A percentile compares a stretch with the other conserved stretches of the same genome.
These are phyloP conservation scores for Temnothorax curvispinosus DNA, from an alignment of 1,140 invertebrate genomes.

Conservation along the genomic window DNA sequence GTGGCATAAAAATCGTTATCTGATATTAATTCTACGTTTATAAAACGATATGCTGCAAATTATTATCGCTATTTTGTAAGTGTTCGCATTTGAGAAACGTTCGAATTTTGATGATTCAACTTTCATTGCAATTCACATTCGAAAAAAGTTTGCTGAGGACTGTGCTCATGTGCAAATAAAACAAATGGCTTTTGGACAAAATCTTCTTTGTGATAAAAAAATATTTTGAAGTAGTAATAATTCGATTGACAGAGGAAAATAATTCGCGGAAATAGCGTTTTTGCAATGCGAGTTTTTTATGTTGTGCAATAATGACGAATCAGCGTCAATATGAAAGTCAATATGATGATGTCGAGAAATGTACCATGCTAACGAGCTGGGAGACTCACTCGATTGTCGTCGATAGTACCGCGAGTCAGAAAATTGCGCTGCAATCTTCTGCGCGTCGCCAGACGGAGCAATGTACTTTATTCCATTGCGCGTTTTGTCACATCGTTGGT, in stretches of 20 bases:
- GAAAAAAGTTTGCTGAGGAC: not conserved
- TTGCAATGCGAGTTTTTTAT: not conserved
- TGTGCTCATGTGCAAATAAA: not conserved
- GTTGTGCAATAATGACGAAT: conserved; percentile 26
- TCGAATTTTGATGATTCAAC: not conserved
- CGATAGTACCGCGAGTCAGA: conserved; percentile 61
- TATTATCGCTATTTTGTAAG: not conserved
- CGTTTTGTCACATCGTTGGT: conserved; percentile 30
- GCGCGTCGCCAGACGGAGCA: conserved; percentile 57
- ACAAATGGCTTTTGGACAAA: not conserved
- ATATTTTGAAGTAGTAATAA: not conserved
- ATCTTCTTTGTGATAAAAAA: not conserved
- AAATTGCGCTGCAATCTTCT: conserved; percentile 67
- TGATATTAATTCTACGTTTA: not conserved
- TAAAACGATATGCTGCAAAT: not conserved
- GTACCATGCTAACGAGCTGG: conserved; percentile 52
- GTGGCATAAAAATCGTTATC: conserved; percentile 22
- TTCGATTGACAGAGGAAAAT: not conserved
- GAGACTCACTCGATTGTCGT: conserved; percentile 61
- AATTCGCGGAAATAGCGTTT: not conserved
- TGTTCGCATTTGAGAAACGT: not conserved
- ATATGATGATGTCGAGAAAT: conserved; percentile 45
- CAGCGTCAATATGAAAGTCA: conserved; percentile 45
- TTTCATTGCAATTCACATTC: not conserved
- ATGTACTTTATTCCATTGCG: conserved; percentile 49